Evolutionary conservation across 2,888 invertebrate species (phyloP).

Genomic region (Podotricha telesiphe): DNA sequence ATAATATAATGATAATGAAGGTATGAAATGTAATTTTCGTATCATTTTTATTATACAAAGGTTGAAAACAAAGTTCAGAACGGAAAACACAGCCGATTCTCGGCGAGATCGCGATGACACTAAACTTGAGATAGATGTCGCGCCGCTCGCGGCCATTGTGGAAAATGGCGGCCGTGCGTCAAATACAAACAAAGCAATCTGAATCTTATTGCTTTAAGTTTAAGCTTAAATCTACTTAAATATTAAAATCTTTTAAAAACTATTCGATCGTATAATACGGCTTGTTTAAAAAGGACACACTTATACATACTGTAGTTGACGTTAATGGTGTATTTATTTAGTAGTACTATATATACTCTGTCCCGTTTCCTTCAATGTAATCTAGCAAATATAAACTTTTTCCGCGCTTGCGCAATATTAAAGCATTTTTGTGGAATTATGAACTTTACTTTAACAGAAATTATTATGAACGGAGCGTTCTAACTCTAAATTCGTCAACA

Average conservation of each 20-base stretch:
- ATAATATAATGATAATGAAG: constrained; percentile 43
- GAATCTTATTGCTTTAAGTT: neutral
- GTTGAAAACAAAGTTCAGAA: constrained; percentile 70
- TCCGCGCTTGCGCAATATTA: constrained; percentile 35
- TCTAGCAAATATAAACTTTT: constrained; percentile 49
- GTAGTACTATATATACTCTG: constrained; percentile 56
- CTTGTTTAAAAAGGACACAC: constrained; percentile 59
- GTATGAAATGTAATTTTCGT: constrained; percentile 57
- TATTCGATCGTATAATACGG: constrained; percentile 70
- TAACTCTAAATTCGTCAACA: neutral
- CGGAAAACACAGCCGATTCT: constrained; percentile 57
- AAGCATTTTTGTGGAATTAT: constrained; percentile 24
- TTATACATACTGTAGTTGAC: constrained; percentile 47
- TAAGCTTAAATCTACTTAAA: constrained; percentile 48
- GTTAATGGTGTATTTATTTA: constrained; percentile 52
- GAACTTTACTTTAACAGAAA: constrained; percentile 8
- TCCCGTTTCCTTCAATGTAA: constrained; percentile 57
- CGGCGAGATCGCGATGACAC: constrained; percentile 75
- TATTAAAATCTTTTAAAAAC: constrained; percentile 50
- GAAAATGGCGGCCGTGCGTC: constrained; percentile 78
- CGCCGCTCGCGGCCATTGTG: constrained; percentile 71
- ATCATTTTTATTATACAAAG: constrained; percentile 73
- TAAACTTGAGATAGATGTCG: constrained; percentile 78
- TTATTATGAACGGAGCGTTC: neutral
- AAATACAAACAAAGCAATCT: constrained; percentile 54